These are phyloP conservation scores for Sitta carolinensis DNA, from an alignment of 2,797 vertebrate genomes.

Conservation along the genomic window DNA sequence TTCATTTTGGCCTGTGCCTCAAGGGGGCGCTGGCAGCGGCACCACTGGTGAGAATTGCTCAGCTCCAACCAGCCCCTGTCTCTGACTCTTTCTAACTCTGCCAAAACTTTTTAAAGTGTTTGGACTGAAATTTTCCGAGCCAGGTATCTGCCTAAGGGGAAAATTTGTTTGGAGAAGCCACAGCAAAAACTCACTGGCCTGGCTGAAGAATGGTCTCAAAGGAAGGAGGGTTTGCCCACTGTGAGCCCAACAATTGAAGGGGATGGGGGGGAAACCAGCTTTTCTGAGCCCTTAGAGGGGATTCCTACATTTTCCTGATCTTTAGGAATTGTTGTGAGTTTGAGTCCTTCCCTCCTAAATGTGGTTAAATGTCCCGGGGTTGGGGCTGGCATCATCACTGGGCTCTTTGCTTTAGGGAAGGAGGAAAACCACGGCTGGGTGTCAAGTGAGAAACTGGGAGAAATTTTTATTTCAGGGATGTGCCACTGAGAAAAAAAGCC, in stretches of 20 bases:
- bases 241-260: neutral
- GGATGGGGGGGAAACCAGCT: accelerated
- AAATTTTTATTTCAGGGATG: neutral
- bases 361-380: neutral
- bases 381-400: accelerated
- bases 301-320: neutral
- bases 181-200: neutral
- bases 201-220: neutral
- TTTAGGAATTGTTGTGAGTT: neutral
- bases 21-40: neutral
- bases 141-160: conserved; percentile 3
- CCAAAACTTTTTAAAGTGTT: neutral
- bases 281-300: neutral
- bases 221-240: accelerated
- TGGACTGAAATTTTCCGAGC: neutral
- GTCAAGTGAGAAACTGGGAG: neutral
- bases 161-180: neutral
- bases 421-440: accelerated
- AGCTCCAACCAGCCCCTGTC: neutral
- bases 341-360: neutral
- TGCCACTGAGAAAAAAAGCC: neutral
- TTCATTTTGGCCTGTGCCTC: neutral
- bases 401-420: neutral
- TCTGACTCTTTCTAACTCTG: neutral
- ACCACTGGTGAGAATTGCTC: neutral